phyloP scores from a whole-genome alignment of 1,140 invertebrate species.

The Harpegnathos saltator region DNA sequence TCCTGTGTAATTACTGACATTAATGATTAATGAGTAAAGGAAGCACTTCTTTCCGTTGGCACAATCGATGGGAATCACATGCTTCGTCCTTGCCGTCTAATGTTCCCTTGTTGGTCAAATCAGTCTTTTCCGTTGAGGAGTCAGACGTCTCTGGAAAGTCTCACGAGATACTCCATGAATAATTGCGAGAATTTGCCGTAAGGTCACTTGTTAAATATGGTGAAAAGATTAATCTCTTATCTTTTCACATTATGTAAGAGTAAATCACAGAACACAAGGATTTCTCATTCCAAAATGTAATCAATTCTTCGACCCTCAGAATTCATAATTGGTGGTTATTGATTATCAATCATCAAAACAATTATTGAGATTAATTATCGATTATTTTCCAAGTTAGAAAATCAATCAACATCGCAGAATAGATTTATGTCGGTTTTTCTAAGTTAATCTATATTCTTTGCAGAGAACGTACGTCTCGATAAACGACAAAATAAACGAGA shows the following conservation, averaged over 20 bases:
- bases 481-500: background rate
- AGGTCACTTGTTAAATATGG: background rate
- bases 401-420: too few species aligned
- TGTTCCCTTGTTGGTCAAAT: background rate
- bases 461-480: too few species aligned
- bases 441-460: too few species aligned
- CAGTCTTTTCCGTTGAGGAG: constrained; percentile 16
- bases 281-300: too few species aligned
- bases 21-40: background rate
- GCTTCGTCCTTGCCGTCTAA: background rate
- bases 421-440: too few species aligned
- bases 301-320: too few species aligned
- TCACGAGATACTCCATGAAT: background rate
- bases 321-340: too few species aligned
- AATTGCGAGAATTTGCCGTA: background rate
- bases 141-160: background rate
- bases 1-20: background rate
- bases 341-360: too few species aligned
- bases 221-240: background rate
- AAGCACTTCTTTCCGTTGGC: background rate
- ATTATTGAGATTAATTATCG: too few species aligned
- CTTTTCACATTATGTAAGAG: background rate
- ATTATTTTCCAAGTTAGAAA: too few species aligned
- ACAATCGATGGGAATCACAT: constrained; percentile 22
- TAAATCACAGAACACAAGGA: background rate